phyloP scores from a whole-genome alignment of 2,888 invertebrate genomes.

The Zaprionus lineosus region DNA sequence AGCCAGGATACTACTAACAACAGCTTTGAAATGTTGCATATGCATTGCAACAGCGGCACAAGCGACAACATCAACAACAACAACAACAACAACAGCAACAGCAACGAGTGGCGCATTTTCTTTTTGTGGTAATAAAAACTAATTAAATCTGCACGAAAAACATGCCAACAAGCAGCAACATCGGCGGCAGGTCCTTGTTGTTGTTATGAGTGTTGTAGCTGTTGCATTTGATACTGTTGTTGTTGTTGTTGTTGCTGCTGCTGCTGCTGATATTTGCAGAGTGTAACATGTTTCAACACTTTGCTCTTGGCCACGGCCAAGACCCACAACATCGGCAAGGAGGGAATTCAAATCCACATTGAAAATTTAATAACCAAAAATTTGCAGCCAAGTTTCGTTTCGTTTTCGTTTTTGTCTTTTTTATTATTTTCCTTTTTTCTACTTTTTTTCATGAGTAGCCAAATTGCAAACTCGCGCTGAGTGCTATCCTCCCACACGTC shows the following conservation, averaged over 20 bases:
- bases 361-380: slow-evolving; percentile 76
- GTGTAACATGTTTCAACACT: slow-evolving; percentile 74
- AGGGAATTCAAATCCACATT: slow-evolving; percentile 66
- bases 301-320: slow-evolving; percentile 54
- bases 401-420: slow-evolving; percentile 11
- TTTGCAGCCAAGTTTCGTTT: slow-evolving; percentile 42
- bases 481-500: no score
- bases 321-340: slow-evolving; percentile 26
- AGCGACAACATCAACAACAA: slow-evolving; percentile 11
- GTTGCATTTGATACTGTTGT: slow-evolving; percentile 2
- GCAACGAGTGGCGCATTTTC: slow-evolving; percentile 31
- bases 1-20: slow-evolving; percentile 6
- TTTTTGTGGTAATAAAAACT: slow-evolving; percentile 65
- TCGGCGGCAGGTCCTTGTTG: slow-evolving; percentile 32
- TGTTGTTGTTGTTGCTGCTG: background rate
- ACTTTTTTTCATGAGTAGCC: slow-evolving; percentile 28
- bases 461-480: slow-evolving; percentile 45
- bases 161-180: slow-evolving; percentile 36
- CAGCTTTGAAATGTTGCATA: slow-evolving; percentile 48
- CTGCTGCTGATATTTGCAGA: slow-evolving; percentile 6
- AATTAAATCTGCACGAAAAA: slow-evolving; percentile 69
- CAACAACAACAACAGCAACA: slow-evolving; percentile 33
- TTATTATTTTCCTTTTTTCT: background rate
- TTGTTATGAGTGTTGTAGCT: slow-evolving; percentile 4
- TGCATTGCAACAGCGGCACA: slow-evolving; percentile 43